Evolutionary conservation across 2,797 vertebrate species (phyloP), one percentile per base, ranked within the genome.

Genomic region (Sebastiscus tertius): DNA sequence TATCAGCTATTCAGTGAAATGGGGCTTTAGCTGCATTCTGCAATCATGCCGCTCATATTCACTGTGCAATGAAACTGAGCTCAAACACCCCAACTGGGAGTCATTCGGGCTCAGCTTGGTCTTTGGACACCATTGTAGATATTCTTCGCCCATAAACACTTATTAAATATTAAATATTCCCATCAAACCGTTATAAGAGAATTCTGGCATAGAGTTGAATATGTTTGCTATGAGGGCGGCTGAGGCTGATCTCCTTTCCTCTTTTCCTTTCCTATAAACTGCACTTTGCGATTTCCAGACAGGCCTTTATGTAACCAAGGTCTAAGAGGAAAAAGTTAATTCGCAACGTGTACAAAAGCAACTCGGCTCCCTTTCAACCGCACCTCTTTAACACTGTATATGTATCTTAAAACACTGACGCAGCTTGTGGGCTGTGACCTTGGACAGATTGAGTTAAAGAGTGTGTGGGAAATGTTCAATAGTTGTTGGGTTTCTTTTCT

Each of bases 221-320:
- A 8, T 66, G 33, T 72, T n/a, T 46, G n/a, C 49, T 34, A 3
- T 58, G 14, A 72, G 24, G 22, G 22, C 3, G 8, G 20, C 54
- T 24, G 31, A 69, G 34, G 29, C 14, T 34, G 16, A 65, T 65
- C 22, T 76, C 20, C 55, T 61, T 39, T 70, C 27, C 54, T 61
- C 20, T 49, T 61, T 39, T 70, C 27, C 54, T 61, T 33, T 68
- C 12, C n/a, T 66, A 14, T 60, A n/a, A 27, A 22, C 34, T n/a
- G n/a, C 63, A 54, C 27, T 14, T 6, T 49, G 12, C 16, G 18
- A 9, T 46, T 52, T 59, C 49, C 52, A 76, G 54, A 70, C 54
- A 68, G 26, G 62, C 31, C 14, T 72, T 82, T 68, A 81, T 36
- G 18, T 66, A 74, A 72, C 58, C 62, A 76, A 59, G 62, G 60